Percentiles rank a stretch among this genome's conserved stretches.
Evolutionary conservation across 2,113 vertebrate species (phyloP).

Genomic region (Elachura formosa): DNA sequence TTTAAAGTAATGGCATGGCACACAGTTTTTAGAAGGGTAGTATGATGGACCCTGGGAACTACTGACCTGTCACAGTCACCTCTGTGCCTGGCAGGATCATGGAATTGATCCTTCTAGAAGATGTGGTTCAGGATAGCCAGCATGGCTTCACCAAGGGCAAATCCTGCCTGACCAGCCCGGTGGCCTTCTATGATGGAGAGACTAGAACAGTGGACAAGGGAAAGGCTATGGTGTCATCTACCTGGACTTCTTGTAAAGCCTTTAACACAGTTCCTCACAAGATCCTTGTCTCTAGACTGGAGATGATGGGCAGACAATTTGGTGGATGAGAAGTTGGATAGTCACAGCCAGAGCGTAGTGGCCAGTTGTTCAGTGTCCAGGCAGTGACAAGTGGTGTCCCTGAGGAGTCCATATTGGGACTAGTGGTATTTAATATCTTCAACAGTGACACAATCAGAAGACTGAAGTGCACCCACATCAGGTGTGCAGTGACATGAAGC

Average conservation of each 20-base stretch:
- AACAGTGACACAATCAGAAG: neutral
- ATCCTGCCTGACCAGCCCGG: neutral
- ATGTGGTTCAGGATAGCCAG: neutral
- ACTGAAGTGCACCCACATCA: neutral
- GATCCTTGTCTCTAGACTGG: neutral
- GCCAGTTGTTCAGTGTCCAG: neutral
- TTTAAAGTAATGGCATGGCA: neutral
- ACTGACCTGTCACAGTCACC: neutral
- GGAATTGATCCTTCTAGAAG: neutral
- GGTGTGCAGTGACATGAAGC: neutral
- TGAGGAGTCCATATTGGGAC: accelerated
- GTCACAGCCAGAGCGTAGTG: neutral
- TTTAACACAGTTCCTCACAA: neutral
- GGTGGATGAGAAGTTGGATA: neutral
- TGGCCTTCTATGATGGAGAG: neutral
- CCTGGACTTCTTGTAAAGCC: neutral
- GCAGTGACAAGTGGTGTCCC: neutral
- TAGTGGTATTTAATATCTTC: neutral
- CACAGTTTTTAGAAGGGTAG: neutral
- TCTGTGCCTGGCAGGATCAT: neutral
- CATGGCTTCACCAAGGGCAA: neutral
- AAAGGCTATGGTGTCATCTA: neutral
- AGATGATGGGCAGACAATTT: neutral
- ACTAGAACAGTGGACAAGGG: neutral
- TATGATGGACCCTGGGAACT: neutral